A percentile compares a stretch with the other conserved stretches of the same genome.
Evolutionary conservation across 2,888 invertebrate species (phyloP).

Genomic region (Blera fallax): DNA sequence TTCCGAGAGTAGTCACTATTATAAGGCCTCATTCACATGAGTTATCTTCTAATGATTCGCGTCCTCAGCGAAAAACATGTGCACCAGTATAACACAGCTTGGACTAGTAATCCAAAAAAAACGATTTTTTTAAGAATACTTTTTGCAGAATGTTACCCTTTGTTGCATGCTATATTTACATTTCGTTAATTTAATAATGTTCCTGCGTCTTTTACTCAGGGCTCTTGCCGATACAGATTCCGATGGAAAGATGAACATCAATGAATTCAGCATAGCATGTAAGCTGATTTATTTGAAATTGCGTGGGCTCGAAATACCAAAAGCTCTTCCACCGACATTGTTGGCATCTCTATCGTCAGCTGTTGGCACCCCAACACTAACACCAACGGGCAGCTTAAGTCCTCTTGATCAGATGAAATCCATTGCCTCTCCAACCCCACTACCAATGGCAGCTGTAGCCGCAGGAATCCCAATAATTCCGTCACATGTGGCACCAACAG

Average conservation of each 20-base stretch:
- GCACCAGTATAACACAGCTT: no score
- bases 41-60: no score
- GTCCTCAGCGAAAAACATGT: no score
- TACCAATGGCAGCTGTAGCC: constrained; percentile 53
- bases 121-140: no score
- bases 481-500: constrained; percentile 58
- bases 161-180: neutral
- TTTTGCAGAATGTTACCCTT: neutral
- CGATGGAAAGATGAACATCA: constrained; percentile 97
- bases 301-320: constrained; percentile 95
- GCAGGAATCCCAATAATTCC: constrained; percentile 49
- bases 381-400: constrained; percentile 79
- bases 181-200: neutral
- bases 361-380: constrained; percentile 81
- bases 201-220: constrained; percentile 83
- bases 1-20: no score
- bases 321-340: constrained; percentile 89
- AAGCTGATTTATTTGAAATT: constrained; percentile 96
- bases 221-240: constrained; percentile 96
- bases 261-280: constrained; percentile 99
- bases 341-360: constrained; percentile 86
- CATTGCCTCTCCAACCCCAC: constrained; percentile 64
- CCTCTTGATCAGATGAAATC: constrained; percentile 79
- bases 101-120: no score
- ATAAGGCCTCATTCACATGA: no score